Percentiles rank a stretch among this genome's conserved stretches.
Evolutionary conservation across 2,888 invertebrate genomes (phyloP).

Genomic region (Melieria picta): DNA sequence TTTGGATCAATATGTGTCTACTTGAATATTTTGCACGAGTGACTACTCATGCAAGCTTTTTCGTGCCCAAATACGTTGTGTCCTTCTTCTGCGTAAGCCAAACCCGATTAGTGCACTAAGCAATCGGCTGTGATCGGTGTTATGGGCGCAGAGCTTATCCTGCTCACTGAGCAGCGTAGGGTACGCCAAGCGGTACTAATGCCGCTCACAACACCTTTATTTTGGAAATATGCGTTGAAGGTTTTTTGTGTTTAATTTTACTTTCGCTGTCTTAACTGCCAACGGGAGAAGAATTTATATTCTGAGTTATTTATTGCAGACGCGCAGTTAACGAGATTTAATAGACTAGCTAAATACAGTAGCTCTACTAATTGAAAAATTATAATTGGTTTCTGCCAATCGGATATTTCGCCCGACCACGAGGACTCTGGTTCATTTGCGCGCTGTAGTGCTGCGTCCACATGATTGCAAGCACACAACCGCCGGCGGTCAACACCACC

Average conservation of each 20-base stretch:
- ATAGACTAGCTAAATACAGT: constrained; percentile 53
- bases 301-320: constrained; percentile 39
- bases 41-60: too few species aligned
- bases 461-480: neutral
- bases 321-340: constrained; percentile 41
- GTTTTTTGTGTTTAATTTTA: too few species aligned
- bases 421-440: neutral
- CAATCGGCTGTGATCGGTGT: too few species aligned
- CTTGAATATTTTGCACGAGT: too few species aligned
- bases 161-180: too few species aligned
- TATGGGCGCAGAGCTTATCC: too few species aligned
- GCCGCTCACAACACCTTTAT: neutral
- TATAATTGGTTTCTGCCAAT: constrained; percentile 43
- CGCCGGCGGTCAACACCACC: neutral
- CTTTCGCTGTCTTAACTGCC: constrained; percentile 19
- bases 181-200: too few species aligned
- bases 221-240: too few species aligned
- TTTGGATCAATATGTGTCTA: too few species aligned
- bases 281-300: constrained; percentile 35
- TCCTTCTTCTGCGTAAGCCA: too few species aligned
- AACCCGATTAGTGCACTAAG: too few species aligned
- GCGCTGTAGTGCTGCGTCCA: constrained; percentile 12
- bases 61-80: too few species aligned
- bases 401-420: constrained; percentile 16
- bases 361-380: constrained; percentile 61